Percentiles rank a stretch among this genome's conserved stretches.
Evolutionary conservation across 2,113 vertebrate genomes (phyloP).

Genomic region (Cervus canadensis): DNA sequence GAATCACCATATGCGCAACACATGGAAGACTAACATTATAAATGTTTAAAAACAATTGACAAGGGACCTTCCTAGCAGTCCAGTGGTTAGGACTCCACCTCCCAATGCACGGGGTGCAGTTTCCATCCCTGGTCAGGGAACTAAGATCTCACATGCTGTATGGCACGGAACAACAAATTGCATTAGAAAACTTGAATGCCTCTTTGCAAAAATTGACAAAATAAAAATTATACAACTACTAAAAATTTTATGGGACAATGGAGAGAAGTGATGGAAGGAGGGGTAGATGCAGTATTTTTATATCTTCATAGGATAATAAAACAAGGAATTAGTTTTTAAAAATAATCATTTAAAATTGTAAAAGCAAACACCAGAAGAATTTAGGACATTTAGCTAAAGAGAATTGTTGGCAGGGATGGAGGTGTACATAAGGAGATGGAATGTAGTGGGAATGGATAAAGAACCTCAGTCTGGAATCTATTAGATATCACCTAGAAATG

Average conservation of each 20-base stretch:
- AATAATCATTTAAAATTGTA: constrained; percentile 19
- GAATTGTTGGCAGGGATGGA: neutral
- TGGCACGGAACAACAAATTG: neutral
- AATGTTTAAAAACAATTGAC: neutral
- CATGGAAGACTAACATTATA: neutral
- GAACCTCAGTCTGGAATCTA: neutral
- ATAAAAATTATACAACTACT: neutral
- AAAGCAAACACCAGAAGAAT: neutral
- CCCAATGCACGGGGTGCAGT: neutral
- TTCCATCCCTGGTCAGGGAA: neutral
- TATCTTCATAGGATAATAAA: neutral
- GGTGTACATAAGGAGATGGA: neutral
- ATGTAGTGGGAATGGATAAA: neutral
- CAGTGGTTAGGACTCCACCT: neutral
- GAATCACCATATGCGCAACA: neutral
- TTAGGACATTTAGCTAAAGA: neutral
- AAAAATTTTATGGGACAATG: neutral
- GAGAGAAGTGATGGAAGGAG: neutral
- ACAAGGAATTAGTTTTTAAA: neutral
- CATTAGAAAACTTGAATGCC: neutral
- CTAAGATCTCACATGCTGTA: neutral
- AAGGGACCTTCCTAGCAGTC: neutral
- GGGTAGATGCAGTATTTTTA: neutral
- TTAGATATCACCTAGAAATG: neutral
- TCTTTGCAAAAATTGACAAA: neutral